Evolutionary conservation across 1,140 invertebrate species (phyloP), one percentile per base, ranked within the genome.

Genomic region (Acromyrmex heyeri): DNA sequence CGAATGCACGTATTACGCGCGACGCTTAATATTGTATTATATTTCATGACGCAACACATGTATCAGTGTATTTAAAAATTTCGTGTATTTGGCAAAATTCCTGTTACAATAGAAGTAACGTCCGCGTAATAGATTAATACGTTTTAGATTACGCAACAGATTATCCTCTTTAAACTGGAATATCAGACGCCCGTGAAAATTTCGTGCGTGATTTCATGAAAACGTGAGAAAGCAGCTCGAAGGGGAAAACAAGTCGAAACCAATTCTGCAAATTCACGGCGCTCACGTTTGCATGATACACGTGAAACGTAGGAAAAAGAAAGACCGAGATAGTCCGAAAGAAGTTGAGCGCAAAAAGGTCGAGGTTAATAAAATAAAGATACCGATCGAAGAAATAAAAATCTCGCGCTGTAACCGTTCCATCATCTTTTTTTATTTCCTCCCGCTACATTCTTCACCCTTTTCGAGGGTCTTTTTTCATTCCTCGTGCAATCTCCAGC

Each of bases 61-160:
- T 62, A 61, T 62, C n/a, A 57, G 6, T 2, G 4, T 64, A 44
- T 77, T 77, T 16, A 48, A 77, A 75, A 77, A 50, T 24, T 64
- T 38, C 10, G 24, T 34, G 16, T 77, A 38, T 64, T 62, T 77
- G 38, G 24, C 24, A 77, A 62, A 64, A 77, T 77, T 77, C 38
- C 24, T 77, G 59, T 5, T 21, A 59, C 59, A 27, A 34, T 38
- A 5, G 55, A 75, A 62, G 27, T 59, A 14, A 50, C n/a, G 24
- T 62, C 24, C 59, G 59, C 38, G 59, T 62, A 30, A 50, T 48
- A 59, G 27, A 59, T 48, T 34, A 44, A 44, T 44, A 24, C 7
- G 34, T 4, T 53, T 6, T 62, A 18, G 5, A 30, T 30, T 7
- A n/a, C 10, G 18, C 30, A 64, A 77, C 30, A 59, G 50, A 75